A percentile compares a stretch with the other conserved stretches of the same genome.
These are phyloP conservation scores for Gymnosoma rotundatum DNA, from an alignment of 2,888 invertebrate species.

Conservation along the genomic window DNA sequence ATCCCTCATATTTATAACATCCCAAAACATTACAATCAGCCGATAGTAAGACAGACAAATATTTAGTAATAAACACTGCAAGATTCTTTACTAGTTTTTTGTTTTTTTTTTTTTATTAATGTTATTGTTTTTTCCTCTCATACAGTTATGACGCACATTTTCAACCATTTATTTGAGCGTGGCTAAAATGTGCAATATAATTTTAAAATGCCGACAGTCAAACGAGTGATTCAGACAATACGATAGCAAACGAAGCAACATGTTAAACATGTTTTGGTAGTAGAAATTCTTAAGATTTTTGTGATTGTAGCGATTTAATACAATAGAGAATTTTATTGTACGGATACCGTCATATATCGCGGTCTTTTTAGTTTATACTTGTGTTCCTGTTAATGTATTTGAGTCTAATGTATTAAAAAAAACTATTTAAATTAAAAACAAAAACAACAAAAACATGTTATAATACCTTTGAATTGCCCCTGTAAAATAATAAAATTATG, in stretches of 20 bases:
- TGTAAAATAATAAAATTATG: slow-evolving; percentile 76
- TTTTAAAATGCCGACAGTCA: slow-evolving; percentile 79
- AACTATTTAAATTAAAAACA: slow-evolving; percentile 53
- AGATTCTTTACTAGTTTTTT: slow-evolving; percentile 18
- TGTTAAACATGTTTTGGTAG: slow-evolving; percentile 31
- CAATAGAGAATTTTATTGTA: slow-evolving; percentile 66
- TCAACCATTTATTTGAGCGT: slow-evolving; percentile 71
- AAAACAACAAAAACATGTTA: slow-evolving; percentile 34
- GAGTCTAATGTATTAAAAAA: slow-evolving; percentile 61
- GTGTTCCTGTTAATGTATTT: slow-evolving; percentile 24
- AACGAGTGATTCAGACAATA: slow-evolving; percentile 72
- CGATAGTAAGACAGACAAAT: slow-evolving; percentile 47
- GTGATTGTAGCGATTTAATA: slow-evolving; percentile 53
- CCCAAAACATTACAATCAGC: slow-evolving; percentile 64
- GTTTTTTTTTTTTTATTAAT: slow-evolving; percentile 21
- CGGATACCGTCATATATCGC: slow-evolving; percentile 65
- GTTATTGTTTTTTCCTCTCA: slow-evolving; percentile 20
- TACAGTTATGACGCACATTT: slow-evolving; percentile 64
- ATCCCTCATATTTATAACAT: slow-evolving; percentile 76
- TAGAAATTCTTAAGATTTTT: slow-evolving; percentile 56
- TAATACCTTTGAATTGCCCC: slow-evolving; percentile 62
- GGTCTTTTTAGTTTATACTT: slow-evolving; percentile 66
- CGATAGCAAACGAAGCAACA: slow-evolving; percentile 18
- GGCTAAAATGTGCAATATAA: slow-evolving; percentile 81
- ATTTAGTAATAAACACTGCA: slow-evolving; percentile 17